Conservation (phyloP, 2,797 vertebrate genomes). For the Neostethus bicornis region DNA sequence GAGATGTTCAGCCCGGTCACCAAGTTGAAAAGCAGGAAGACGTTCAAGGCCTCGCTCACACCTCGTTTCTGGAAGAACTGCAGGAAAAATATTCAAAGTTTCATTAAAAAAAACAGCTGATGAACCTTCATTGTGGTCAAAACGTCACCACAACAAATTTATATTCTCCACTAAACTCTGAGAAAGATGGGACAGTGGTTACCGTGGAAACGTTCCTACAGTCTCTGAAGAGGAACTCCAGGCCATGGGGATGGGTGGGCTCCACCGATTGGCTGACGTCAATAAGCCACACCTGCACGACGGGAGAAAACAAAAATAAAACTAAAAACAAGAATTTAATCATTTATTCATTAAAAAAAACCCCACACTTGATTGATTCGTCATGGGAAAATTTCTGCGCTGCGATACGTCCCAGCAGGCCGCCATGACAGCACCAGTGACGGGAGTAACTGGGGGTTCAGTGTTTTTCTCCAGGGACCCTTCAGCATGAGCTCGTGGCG, state of each 20-base stretch:
- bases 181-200: slow-evolving; percentile 18
- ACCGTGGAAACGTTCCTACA: slow-evolving; percentile 95
- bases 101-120: neutral
- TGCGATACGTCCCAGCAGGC: no score
- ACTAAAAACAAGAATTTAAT: no score
- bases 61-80: slow-evolving; percentile 96
- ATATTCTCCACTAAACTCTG: no score
- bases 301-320: neutral
- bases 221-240: slow-evolving; percentile 96
- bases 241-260: slow-evolving; percentile 92
- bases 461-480: no score
- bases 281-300: slow-evolving; percentile 92
- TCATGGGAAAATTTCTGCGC: no score
- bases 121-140: no score
- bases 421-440: no score
- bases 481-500: no score
- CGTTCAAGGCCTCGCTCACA: slow-evolving; percentile 84
- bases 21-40: slow-evolving; percentile 91
- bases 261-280: slow-evolving; percentile 98
- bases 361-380: no score
- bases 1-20: slow-evolving; percentile 88
- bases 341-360: neutral
- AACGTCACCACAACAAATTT: no score
- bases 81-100: no score
- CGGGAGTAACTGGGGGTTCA: no score